Conservation (phyloP, 1,140 invertebrate genomes). For the Drosophila sulfurigaster region DNA sequence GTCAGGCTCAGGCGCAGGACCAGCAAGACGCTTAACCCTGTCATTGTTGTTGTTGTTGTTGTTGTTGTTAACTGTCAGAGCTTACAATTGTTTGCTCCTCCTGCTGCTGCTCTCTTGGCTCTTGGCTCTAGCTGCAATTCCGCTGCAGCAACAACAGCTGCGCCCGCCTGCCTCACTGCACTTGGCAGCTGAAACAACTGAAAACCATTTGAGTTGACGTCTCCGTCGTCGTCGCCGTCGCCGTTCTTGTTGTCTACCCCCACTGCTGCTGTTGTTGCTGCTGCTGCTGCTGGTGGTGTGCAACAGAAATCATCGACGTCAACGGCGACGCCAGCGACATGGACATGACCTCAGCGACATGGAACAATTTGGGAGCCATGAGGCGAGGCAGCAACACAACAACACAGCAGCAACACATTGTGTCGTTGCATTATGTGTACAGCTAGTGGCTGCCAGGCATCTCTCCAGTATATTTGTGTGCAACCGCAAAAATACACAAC, state of each 20-base stretch:
- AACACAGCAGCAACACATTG: constrained; percentile 22
- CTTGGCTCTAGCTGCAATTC: constrained; percentile 53
- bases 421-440: constrained; percentile 34
- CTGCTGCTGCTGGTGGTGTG: neutral
- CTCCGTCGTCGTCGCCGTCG: constrained; percentile 37
- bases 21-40: constrained; percentile 56
- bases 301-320: constrained; percentile 57
- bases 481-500: constrained; percentile 71
- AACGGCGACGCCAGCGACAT: constrained; percentile 71
- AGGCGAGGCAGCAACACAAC: constrained; percentile 12
- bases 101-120: constrained; percentile 5
- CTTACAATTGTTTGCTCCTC: constrained; percentile 77
- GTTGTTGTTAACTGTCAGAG: constrained; percentile 75
- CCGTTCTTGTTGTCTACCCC: constrained; percentile 19
- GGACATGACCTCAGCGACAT: constrained; percentile 75
- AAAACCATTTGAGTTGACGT: constrained; percentile 72
- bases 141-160: constrained; percentile 32
- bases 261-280: neutral
- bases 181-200: constrained; percentile 78
- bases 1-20: constrained; percentile 7
- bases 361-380: constrained; percentile 61
- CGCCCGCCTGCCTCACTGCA: constrained; percentile 45
- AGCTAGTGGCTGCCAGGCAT: constrained; percentile 56
- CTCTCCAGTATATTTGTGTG: constrained; percentile 75
- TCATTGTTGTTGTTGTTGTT: constrained; percentile 50